Percentiles rank a stretch among this genome's conserved stretches.
These are phyloP conservation scores for Megaleporinus macrocephalus DNA, from an alignment of 2,113 vertebrate species.

Conservation along the genomic window DNA sequence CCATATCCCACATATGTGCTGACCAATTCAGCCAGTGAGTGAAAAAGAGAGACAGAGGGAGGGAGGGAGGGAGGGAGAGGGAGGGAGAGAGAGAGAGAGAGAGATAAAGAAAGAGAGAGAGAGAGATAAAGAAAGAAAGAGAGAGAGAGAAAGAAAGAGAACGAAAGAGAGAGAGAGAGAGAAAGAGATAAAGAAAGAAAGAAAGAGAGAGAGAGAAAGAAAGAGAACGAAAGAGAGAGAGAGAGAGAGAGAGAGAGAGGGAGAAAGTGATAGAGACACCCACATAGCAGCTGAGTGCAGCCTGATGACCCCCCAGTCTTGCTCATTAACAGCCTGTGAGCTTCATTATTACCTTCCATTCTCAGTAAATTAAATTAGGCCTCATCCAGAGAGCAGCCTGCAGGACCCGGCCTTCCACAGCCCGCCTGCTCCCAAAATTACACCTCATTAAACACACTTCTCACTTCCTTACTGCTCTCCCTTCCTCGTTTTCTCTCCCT, in stretches of 20 bases:
- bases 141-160: neutral
- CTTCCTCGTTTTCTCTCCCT: constrained; percentile 44
- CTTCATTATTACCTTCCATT: constrained; percentile 45
- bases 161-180: neutral
- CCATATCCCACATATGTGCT: neutral
- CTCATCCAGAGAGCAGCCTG: constrained; percentile 42
- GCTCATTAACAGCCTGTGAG: constrained; percentile 42
- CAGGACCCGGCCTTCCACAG: neutral
- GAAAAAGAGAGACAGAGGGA: neutral
- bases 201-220: neutral
- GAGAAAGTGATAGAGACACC: neutral
- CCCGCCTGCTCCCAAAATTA: constrained; percentile 34
- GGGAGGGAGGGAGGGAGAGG: neutral
- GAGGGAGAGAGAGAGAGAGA: neutral
- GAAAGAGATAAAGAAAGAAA: neutral
- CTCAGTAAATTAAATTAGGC: constrained; percentile 46
- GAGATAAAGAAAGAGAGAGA: neutral
- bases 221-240: neutral
- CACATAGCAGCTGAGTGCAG: neutral
- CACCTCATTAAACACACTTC: constrained; percentile 49
- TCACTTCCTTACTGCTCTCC: neutral
- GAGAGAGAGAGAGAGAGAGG: neutral
- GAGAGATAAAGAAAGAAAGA: no score
- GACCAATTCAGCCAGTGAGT: neutral
- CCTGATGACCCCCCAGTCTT: neutral